Percentiles rank a stretch among this genome's conserved stretches.
Conservation (phyloP, 2,797 vertebrate genomes). For the Tolypeutes matacus region DNA sequence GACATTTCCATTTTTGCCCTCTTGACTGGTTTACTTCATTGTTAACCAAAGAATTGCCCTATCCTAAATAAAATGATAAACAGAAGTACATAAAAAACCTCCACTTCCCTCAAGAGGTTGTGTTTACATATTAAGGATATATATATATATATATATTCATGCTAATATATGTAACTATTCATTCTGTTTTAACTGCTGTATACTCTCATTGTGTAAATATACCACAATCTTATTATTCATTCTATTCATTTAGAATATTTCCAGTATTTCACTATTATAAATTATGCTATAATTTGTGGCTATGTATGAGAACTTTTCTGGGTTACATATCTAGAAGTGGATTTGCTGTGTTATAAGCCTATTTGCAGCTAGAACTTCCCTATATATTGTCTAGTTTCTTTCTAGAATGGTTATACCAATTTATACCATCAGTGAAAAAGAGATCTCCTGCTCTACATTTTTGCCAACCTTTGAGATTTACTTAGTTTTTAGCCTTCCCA, state of each 20-base stretch:
- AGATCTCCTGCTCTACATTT: conserved; percentile 19
- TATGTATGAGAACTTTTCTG: not conserved
- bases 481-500: conserved; percentile 3
- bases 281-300: not conserved
- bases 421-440: not conserved
- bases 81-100: conserved; percentile 4
- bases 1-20: not conserved
- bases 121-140: conserved; percentile 38
- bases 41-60: not conserved
- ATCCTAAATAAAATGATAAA: conserved; percentile 48
- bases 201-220: conserved; percentile 37
- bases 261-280: not conserved
- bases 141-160: not conserved
- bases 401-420: not conserved
- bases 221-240: not conserved
- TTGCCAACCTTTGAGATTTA: not conserved
- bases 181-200: conserved; percentile 41
- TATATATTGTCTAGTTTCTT: conserved; percentile 19
- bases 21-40: conserved; percentile 8
- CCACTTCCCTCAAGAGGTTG: not conserved
- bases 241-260: not conserved
- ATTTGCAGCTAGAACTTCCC: not conserved
- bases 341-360: not conserved
- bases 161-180: conserved; percentile 1
- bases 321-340: not conserved